Evolutionary conservation across 2,797 vertebrate genomes (phyloP).

Genomic region (Harpagifer antarcticus): DNA sequence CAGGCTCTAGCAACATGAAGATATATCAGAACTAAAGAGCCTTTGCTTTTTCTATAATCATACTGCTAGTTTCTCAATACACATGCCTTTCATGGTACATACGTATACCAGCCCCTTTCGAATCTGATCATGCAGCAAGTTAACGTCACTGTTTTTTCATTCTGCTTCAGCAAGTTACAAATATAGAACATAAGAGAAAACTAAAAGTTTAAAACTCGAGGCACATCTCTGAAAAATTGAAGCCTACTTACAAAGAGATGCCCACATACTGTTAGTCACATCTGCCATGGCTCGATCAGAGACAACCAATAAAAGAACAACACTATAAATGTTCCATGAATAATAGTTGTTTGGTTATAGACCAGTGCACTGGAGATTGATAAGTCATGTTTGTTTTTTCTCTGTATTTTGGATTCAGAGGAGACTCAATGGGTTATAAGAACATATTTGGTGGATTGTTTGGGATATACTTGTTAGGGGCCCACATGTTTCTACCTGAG

Average conservation of each 20-base stretch:
- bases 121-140: constrained; percentile 46
- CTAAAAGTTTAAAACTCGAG: constrained; percentile 58
- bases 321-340: constrained; percentile 78
- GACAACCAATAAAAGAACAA: constrained; percentile 64
- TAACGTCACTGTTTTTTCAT: constrained; percentile 24
- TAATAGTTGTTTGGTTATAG: constrained; percentile 76
- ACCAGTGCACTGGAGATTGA: constrained; percentile 74
- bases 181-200: constrained; percentile 53
- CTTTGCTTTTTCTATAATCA: constrained; percentile 39
- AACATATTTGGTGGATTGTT: constrained; percentile 74
- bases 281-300: constrained; percentile 73
- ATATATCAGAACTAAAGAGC: constrained; percentile 46
- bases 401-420: constrained; percentile 66
- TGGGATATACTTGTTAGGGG: constrained; percentile 73
- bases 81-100: constrained; percentile 18
- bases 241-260: constrained; percentile 60
- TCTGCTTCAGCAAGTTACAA: constrained; percentile 36
- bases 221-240: constrained; percentile 71
- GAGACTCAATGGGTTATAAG: constrained; percentile 67
- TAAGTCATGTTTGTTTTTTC: constrained; percentile 72
- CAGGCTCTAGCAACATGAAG: constrained; percentile 50
- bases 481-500: constrained; percentile 69
- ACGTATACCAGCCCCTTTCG: constrained; percentile 30
- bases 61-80: constrained; percentile 16
- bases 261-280: constrained; percentile 71